Base-by-base conservation (phyloP, 1,140 invertebrate species). In the Nymphalis io region DNA sequence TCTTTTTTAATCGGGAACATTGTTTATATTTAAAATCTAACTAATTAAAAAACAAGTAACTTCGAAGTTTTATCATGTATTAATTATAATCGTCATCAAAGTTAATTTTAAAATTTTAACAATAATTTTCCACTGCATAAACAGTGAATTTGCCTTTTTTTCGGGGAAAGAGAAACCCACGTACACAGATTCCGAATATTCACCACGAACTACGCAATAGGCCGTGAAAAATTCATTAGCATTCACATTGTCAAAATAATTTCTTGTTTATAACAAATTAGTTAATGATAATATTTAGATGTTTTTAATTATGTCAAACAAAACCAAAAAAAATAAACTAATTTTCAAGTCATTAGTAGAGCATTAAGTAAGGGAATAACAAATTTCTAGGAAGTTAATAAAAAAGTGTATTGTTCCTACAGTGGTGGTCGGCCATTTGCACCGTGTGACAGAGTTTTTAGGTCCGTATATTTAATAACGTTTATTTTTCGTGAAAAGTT, bases 351-450 rank as follows among this genome's bases (percentile, higher is more conserved):
- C 60, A 63, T 76, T 68, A 71, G 15, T 62, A 59, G 3, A 16
- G 12, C 16, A 27, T 76, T 79, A 74, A 70, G 51, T 79, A 21
- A 84, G 73, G 51, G 76, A 76, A 44, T 66, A 72, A 62, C 46
- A 15, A 57, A 58, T 67, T 66, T 48, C 58, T 8, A 40, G 33
- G 59, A 74, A 75, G 75, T 40, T 79, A 88, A 89, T 79, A 78
- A 82, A 73, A 71, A 80, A 76, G 80, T 89, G 77, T 85, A 76
- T 91, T 87, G 90, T 88, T 87, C 82, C 60, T 83, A 83, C 87
- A 90, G 89, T 92, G 89, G 89, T 91, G 84, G 88, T 91, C 91
- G 86, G 91, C 91, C 91, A 92, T 92, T 91, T 91, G 85, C 85
- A 85, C 88, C 84, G 88, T 84, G 85, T 85, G 87, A 92, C 89